Conservation (phyloP, 2,888 invertebrate species). For the Rhopalosiphum nymphaeae region DNA sequence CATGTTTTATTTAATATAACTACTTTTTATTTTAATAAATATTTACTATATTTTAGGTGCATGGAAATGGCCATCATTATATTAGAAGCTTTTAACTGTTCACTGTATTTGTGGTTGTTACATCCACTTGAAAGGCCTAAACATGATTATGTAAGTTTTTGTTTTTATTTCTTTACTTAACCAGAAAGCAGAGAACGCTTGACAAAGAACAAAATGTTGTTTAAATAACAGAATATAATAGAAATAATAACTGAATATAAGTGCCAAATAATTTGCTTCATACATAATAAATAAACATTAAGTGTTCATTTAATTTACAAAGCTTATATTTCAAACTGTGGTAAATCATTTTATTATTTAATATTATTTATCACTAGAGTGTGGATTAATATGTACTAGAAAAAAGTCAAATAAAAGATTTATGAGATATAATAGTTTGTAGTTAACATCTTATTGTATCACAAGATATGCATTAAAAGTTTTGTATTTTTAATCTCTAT, state of each 20-base stretch:
- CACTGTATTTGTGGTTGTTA: slow-evolving; percentile 24
- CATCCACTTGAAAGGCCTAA: slow-evolving; percentile 45
- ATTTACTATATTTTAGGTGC: slow-evolving; percentile 17
- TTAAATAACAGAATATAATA: not conserved
- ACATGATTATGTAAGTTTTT: not conserved
- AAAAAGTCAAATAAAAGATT: no score
- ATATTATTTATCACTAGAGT: no score
- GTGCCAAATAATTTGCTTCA: no score
- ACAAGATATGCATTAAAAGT: no score
- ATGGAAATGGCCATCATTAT: not conserved
- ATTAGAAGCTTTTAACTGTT: not conserved
- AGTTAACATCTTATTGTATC: no score
- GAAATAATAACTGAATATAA: not conserved
- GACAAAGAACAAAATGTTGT: not conserved
- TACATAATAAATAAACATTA: no score
- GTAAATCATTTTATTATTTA: no score
- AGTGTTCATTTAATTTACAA: no score
- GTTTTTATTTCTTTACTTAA: not conserved
- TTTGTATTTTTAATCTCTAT: no score
- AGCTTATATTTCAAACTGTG: no score
- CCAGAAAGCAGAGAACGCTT: not conserved
- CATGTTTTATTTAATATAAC: not conserved
- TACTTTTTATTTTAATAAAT: not conserved
- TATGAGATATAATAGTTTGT: no score
- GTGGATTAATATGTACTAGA: no score